Evolutionary conservation across 2,797 vertebrate genomes (phyloP).

Genomic region (Gastrophryne carolinensis): DNA sequence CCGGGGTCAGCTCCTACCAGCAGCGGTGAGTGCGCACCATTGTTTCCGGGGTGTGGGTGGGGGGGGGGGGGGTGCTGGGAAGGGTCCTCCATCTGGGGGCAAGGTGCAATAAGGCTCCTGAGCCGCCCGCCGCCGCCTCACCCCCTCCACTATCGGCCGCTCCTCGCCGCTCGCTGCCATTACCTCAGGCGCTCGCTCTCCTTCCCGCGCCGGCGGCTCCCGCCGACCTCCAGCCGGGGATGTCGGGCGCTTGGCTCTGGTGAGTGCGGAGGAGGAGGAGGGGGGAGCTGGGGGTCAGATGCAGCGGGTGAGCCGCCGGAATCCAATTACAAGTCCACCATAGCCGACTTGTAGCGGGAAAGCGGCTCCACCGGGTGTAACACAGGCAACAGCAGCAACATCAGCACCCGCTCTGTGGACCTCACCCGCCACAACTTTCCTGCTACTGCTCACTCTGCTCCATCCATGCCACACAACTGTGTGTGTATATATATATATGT

Average conservation of each 20-base stretch:
- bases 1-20: constrained; percentile 90
- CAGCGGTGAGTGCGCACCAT: constrained; percentile 82
- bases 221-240: background rate
- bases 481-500: background rate
- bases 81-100: background rate
- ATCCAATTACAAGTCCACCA: too few relatives aligned
- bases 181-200: constrained; percentile 16
- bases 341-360: too few relatives aligned
- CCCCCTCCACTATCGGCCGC: background rate
- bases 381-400: too few relatives aligned
- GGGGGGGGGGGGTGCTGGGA: background rate
- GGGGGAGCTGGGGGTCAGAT: too few relatives aligned
- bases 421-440: too few relatives aligned
- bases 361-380: too few relatives aligned
- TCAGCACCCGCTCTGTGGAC: too few relatives aligned
- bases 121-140: constrained; percentile 8
- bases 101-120: constrained; percentile 19
- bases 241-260: constrained; percentile 44
- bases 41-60: too few relatives aligned
- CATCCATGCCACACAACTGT: background rate
- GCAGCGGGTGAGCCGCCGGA: too few relatives aligned
- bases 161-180: constrained; percentile 27
- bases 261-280: too few relatives aligned
- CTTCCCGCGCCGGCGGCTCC: constrained; percentile 25
- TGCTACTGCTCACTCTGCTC: too few relatives aligned